Evolutionary conservation across 2,797 vertebrate species (phyloP), one percentile per base, ranked within the genome.

Genomic region (Muscicapa striata): DNA sequence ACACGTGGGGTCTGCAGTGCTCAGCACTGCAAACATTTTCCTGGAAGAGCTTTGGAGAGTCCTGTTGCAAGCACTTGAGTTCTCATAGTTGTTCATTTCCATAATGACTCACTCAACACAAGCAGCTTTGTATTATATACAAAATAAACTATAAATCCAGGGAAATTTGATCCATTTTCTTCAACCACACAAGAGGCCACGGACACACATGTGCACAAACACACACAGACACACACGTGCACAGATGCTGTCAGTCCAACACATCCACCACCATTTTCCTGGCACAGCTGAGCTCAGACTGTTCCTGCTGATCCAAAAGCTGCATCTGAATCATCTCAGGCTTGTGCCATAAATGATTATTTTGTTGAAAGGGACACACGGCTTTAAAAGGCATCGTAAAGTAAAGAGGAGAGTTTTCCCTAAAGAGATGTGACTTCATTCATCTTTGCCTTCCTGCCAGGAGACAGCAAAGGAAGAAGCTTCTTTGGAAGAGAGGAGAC

Each of bases 1-100:
- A 80, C 36, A 40, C 0, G 13, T 13, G 2, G 9, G 76, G 30
- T 84, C 80, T 87, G 64, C 62, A 34, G 58, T 4, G 13, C 87
- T 92, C 79, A 89, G 84, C 49, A 38, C 79, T 29, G 58, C 34
- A 73, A 88, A 64, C 20, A 10, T 61, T 96, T 89, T 92, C 89
- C 85, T 91, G 83, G 91, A 94, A 91, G 67, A 82, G 61, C 63
- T 72, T 43, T 83, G 43, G 36, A 1, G 72, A 41, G 32, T 62
- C 15, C 19, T 84, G 74, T 69, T 92, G 93, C 69, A 76, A 93
- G 66, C 24, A 27, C 82, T 89, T 36, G 30, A 89, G 58, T 34
- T 54, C 54, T 92, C 80, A 26, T 9, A 48, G 83, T 29, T 68
- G 80, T 45, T 91, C 66, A 66, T 68, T 91, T 90, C 74, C 76